A percentile compares a stretch with the other conserved stretches of the same genome.
Evolutionary conservation across 2,797 vertebrate genomes (phyloP).

Genomic region (Morus bassanus): DNA sequence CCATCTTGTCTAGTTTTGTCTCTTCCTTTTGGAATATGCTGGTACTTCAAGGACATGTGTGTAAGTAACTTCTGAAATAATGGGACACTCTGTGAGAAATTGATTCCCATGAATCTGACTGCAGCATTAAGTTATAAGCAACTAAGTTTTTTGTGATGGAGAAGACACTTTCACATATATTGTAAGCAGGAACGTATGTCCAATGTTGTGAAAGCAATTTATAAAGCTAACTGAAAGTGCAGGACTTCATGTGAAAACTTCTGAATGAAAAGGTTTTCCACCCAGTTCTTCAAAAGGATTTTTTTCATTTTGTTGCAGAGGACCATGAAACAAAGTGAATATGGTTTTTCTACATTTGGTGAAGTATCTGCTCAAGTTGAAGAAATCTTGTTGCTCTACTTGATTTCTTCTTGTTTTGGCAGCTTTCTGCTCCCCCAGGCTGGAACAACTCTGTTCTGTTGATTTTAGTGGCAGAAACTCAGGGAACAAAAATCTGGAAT

Average conservation of each 20-base stretch:
- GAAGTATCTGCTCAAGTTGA: constrained; percentile 38
- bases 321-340: constrained; percentile 10
- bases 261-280: neutral
- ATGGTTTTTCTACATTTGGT: constrained; percentile 35
- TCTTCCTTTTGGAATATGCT: neutral
- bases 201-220: neutral
- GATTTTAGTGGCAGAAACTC: neutral
- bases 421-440: constrained; percentile 8
- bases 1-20: neutral
- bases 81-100: fast-evolving
- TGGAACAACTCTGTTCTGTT: constrained; percentile 7
- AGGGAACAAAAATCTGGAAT: neutral
- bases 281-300: neutral
- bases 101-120: neutral
- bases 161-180: neutral
- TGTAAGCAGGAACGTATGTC: neutral
- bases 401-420: constrained; percentile 48
- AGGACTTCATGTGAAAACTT: neutral
- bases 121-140: neutral
- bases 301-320: constrained; percentile 15
- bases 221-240: neutral
- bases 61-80: neutral
- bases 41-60: neutral
- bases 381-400: constrained; percentile 15
- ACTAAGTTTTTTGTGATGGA: neutral